Evolutionary conservation across 2,797 vertebrate species (phyloP).

Genomic region (Yasuhikotakia modesta): DNA sequence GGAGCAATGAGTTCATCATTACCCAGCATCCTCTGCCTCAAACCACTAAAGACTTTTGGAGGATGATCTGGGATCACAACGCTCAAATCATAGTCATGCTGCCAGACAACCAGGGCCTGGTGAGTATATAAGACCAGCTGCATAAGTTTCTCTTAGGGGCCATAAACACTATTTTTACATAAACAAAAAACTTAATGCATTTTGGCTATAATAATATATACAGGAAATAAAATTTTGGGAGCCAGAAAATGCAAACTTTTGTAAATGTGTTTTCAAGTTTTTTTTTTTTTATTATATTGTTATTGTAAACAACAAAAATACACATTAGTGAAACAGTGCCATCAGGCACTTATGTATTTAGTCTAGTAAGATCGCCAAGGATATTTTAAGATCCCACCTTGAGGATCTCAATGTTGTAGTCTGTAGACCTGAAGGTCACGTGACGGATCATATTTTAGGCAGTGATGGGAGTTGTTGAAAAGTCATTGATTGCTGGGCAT

Average conservation of each 20-base stretch:
- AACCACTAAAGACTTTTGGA: slow-evolving; percentile 95
- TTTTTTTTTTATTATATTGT: too few species aligned
- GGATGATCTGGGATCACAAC: slow-evolving; percentile 97
- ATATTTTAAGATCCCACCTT: too few species aligned
- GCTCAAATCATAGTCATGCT: slow-evolving; percentile 95
- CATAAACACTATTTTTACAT: too few species aligned
- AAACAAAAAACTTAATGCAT: too few species aligned
- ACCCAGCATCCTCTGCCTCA: slow-evolving; percentile 96
- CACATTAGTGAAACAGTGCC: too few species aligned
- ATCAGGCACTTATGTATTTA: too few species aligned
- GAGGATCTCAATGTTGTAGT: background rate
- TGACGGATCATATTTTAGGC: background rate
- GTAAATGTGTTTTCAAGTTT: too few species aligned
- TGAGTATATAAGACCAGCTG: slow-evolving; percentile 66
- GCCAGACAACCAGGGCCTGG: slow-evolving; percentile 90
- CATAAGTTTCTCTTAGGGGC: background rate
- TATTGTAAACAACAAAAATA: too few species aligned
- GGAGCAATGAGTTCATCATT: slow-evolving; percentile 94
- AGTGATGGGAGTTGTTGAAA: background rate
- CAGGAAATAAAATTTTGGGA: too few species aligned
- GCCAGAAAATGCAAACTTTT: too few species aligned
- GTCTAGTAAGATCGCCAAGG: background rate
- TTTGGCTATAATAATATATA: too few species aligned
- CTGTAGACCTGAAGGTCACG: background rate
- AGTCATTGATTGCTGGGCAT: background rate